Percentiles rank a stretch among this genome's conserved stretches.
Evolutionary conservation across 2,888 invertebrate species (phyloP).

Genomic region (Lordiphosa andalusiaca): DNA sequence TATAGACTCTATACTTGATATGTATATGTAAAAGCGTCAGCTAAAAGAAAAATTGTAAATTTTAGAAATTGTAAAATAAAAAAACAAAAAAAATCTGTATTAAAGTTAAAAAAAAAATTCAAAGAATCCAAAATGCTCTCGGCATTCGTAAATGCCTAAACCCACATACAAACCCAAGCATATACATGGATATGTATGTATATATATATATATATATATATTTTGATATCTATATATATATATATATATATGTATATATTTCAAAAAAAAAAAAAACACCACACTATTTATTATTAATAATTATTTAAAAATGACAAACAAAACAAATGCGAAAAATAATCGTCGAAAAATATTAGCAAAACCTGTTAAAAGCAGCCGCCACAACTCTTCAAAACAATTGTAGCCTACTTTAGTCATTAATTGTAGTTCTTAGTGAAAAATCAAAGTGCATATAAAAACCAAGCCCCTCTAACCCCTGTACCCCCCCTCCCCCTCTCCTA

Average conservation of each 20-base stretch:
- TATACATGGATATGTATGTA: conserved; percentile 8
- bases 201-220: conserved; percentile 14
- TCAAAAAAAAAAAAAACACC: conserved; percentile 6
- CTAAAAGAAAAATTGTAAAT: conserved; percentile 41
- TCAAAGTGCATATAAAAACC: conserved; percentile 66
- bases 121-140: conserved; percentile 61
- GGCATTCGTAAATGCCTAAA: conserved; percentile 33
- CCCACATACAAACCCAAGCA: conserved; percentile 27
- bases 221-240: conserved; percentile 16
- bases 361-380: conserved; percentile 47
- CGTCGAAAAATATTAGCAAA: conserved; percentile 47
- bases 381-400: conserved; percentile 58
- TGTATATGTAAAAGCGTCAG: conserved; percentile 36
- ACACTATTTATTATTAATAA: conserved; percentile 65
- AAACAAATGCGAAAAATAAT: conserved; percentile 45
- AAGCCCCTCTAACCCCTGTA: no score
- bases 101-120: conserved; percentile 50
- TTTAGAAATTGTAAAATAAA: conserved; percentile 59
- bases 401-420: conserved; percentile 70
- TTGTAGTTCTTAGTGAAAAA: conserved; percentile 69
- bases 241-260: conserved; percentile 23
- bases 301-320: conserved; percentile 44
- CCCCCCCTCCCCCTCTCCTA: conserved; percentile 17
- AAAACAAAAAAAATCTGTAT: conserved; percentile 40
- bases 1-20: conserved; percentile 5